phyloP scores from a whole-genome alignment of 2,113 vertebrate genomes.

The Malurus alboscapulatus region DNA sequence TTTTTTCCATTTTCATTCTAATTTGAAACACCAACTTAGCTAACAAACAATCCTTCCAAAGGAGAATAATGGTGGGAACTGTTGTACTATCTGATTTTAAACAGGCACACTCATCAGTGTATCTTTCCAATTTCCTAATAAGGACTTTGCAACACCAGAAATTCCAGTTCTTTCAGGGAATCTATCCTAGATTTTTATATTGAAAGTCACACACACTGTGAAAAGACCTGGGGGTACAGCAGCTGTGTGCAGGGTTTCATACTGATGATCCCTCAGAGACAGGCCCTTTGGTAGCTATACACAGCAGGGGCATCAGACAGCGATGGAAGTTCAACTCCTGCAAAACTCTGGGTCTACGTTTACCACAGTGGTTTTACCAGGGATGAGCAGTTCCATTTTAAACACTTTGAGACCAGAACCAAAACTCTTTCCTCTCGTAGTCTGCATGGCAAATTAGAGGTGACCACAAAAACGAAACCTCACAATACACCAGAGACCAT shows the following conservation, averaged over 20 bases:
- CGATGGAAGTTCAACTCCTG: neutral
- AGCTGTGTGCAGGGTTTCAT: neutral
- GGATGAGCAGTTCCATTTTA: neutral
- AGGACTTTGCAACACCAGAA: constrained; percentile 64
- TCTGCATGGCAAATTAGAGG: neutral
- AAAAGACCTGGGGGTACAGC: constrained; percentile 22
- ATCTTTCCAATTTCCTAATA: constrained; percentile 63
- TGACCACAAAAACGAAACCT: constrained; percentile 9
- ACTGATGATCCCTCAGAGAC: neutral
- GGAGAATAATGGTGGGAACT: constrained; percentile 52
- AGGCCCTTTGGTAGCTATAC: neutral
- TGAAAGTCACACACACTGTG: constrained; percentile 11
- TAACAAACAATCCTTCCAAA: constrained; percentile 22
- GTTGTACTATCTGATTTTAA: constrained; percentile 61
- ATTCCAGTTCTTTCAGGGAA: constrained; percentile 58
- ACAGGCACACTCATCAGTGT: constrained; percentile 48
- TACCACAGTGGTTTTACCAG: neutral
- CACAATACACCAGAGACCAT: neutral
- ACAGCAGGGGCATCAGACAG: neutral
- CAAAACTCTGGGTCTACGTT: neutral
- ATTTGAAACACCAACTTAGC: constrained; percentile 41
- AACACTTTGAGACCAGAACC: neutral
- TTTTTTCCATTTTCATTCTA: constrained; percentile 28
- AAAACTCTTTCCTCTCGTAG: neutral
- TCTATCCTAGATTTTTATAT: constrained; percentile 19